phyloP scores from a whole-genome alignment of 2,888 invertebrate genomes.

The Meta bourneti region DNA sequence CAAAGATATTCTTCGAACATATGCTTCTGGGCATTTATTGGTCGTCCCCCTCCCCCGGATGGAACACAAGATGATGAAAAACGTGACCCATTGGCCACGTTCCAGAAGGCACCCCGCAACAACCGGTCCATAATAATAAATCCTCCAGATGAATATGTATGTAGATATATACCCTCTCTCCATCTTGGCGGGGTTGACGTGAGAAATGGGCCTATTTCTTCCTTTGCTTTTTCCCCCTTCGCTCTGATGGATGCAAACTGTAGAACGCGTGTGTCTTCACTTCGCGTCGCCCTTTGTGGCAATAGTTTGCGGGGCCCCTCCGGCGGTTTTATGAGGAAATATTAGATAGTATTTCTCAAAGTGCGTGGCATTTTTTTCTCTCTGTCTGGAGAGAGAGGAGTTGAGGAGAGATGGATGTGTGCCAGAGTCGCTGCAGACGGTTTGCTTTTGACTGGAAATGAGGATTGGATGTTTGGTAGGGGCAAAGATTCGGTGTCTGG shows the following conservation, averaged over 20 bases:
- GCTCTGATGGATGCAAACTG: slow-evolving; percentile 8
- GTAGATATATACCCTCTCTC: slow-evolving; percentile 28
- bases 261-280: slow-evolving; percentile 12
- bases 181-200: slow-evolving; percentile 8
- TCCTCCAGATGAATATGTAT: slow-evolving; percentile 42
- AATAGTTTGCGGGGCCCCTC: slow-evolving; percentile 13
- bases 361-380: neutral
- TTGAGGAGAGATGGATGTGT: slow-evolving; percentile 17
- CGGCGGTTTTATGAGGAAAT: slow-evolving; percentile 38
- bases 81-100: slow-evolving; percentile 31
- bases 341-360: slow-evolving; percentile 22
- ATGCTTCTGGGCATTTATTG: slow-evolving; percentile 53
- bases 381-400: neutral
- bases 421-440: neutral
- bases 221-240: neutral
- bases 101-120: slow-evolving; percentile 50
- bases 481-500: no score
- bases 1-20: slow-evolving; percentile 44
- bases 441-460: neutral
- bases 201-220: slow-evolving; percentile 22
- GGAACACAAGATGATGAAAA: neutral
- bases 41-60: neutral
- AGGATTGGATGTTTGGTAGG: neutral
- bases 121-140: slow-evolving; percentile 62
- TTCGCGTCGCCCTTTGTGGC: neutral